Evolutionary conservation across 64 coral and sea anemone genomes (phyloP), one percentile per base, ranked within the genome.

Genomic region (Stichodactyla mertensii): DNA sequence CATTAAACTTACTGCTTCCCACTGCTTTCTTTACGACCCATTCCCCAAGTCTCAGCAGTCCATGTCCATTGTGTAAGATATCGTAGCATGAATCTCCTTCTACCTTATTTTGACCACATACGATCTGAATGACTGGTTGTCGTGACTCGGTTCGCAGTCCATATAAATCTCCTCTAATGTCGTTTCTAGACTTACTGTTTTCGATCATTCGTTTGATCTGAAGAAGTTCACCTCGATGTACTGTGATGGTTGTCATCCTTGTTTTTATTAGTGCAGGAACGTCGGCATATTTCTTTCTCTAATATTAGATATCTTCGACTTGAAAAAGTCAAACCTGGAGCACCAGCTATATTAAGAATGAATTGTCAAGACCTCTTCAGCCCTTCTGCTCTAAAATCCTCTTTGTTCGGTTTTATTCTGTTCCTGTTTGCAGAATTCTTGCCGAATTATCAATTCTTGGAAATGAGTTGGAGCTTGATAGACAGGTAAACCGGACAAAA

Each of bases 221-320:
- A 11, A 81, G 78, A 54, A 81, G 36, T 16, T 81, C 78, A 53
- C 78, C 78, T 53, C 78, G 78, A 20, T 81, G 78, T 81, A 81
- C 53, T 81, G 69, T 81, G 78, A 81, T 81, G 16, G n/a, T 55
- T 18, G 51, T 15, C 78, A 81, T 81, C 11, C 24, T 74, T 74
- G n/a, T 9, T 13, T 31, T 74, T 28, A 74, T 4, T 15, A 74
- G 10, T 74, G 8, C 18, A n/a, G 4, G 7, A 66, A 31, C 10
- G 6, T 27, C 69, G 0, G 24, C 15, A 12, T 31, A 27, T 74
- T 11, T 15, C 67, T 7, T 18, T n/a, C 18, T 71, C 19, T 16
- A 12, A 27, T 16, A 71, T 19, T 27, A 71, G 20, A 2, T 71
- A 71, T 8, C 20, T 71, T 71, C 67, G 20, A 27, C 14, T 11